phyloP scores from a whole-genome alignment of 2,113 vertebrate species.

The Isurus oxyrinchus region DNA sequence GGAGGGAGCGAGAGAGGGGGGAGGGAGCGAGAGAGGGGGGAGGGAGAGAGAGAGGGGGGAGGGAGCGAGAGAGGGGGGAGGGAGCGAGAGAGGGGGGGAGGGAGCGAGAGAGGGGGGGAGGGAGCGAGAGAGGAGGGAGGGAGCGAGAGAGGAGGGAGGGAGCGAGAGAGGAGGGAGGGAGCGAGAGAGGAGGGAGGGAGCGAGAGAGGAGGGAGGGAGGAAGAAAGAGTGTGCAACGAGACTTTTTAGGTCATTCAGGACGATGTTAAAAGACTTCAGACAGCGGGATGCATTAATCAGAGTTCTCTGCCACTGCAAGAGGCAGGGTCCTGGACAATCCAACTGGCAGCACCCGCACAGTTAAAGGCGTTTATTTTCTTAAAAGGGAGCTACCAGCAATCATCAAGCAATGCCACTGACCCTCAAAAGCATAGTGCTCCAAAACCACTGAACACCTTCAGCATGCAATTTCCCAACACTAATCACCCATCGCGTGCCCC shows the following conservation, averaged over 20 bases:
- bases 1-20: too few relatives aligned
- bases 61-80: too few relatives aligned
- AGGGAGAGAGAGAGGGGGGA: too few relatives aligned
- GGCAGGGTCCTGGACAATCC: neutral
- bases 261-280: neutral
- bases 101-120: neutral
- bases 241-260: neutral
- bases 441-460: neutral
- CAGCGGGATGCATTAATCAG: neutral
- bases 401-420: neutral
- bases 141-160: neutral
- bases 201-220: too few relatives aligned
- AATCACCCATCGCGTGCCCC: too few relatives aligned
- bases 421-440: neutral
- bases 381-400: neutral
- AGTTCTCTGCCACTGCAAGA: neutral
- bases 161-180: rapidly evolving
- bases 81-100: too few relatives aligned
- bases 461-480: too few relatives aligned
- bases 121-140: neutral
- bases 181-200: too few relatives aligned
- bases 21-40: too few relatives aligned
- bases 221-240: neutral
- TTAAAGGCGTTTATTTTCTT: neutral
- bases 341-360: neutral